These are phyloP conservation scores for Acrocephalus kingi DNA, from an alignment of 2,113 vertebrate genomes.

Conservation along the genomic window DNA sequence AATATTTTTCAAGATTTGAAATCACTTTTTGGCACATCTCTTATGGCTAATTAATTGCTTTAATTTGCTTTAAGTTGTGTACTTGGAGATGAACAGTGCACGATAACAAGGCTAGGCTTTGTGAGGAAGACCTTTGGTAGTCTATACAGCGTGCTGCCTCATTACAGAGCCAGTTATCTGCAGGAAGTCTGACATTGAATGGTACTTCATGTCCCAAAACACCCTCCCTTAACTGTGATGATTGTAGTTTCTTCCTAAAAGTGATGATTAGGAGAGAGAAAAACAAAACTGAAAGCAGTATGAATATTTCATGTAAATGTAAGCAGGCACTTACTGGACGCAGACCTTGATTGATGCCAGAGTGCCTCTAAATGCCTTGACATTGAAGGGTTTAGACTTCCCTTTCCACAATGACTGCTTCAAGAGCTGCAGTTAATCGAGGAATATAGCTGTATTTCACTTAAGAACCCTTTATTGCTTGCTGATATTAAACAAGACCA, in stretches of 20 bases:
- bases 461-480: constrained; percentile 95
- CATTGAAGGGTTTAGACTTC: constrained; percentile 88
- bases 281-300: constrained; percentile 94
- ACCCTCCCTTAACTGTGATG: constrained; percentile 89
- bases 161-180: constrained; percentile 84
- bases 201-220: constrained; percentile 82
- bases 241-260: constrained; percentile 94
- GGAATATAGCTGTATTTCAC: constrained; percentile 89
- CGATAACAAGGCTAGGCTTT: constrained; percentile 71
- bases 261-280: constrained; percentile 94
- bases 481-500: constrained; percentile 86
- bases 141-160: constrained; percentile 78
- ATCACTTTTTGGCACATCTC: constrained; percentile 74
- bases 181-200: constrained; percentile 86
- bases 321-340: constrained; percentile 95
- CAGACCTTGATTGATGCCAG: constrained; percentile 92
- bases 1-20: constrained; percentile 72
- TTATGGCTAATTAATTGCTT: constrained; percentile 81
- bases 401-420: constrained; percentile 81
- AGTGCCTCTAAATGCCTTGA: constrained; percentile 92
- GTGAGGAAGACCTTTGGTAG: constrained; percentile 80
- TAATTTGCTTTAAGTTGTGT: constrained; percentile 77
- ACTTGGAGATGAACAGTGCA: constrained; percentile 71
- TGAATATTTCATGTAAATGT: constrained; percentile 99
- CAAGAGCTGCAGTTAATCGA: constrained; percentile 86